Evolutionary conservation across 1,140 invertebrate species (phyloP).

Genomic region (Drosophila lacertosa): DNA sequence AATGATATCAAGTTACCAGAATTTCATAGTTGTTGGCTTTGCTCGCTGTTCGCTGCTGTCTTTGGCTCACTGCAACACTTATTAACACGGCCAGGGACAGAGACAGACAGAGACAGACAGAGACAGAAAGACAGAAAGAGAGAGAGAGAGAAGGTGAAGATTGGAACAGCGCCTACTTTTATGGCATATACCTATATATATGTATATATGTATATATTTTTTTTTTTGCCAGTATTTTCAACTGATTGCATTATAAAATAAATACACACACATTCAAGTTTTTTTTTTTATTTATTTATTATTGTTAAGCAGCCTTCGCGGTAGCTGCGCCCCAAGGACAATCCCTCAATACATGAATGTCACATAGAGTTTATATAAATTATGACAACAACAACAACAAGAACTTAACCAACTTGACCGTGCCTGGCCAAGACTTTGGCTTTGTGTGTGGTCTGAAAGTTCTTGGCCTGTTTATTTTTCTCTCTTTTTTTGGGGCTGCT

Average conservation of each 20-base stretch:
- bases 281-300: slow-evolving; percentile 15
- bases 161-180: slow-evolving; percentile 32
- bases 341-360: slow-evolving; percentile 60
- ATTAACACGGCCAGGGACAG: slow-evolving; percentile 51
- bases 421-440: slow-evolving; percentile 31
- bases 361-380: slow-evolving; percentile 72
- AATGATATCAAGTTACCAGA: slow-evolving; percentile 76
- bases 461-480: slow-evolving; percentile 28
- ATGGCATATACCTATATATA: slow-evolving; percentile 36
- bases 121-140: neutral
- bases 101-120: neutral
- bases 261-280: slow-evolving; percentile 16
- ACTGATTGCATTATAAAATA: slow-evolving; percentile 69
- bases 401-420: slow-evolving; percentile 24
- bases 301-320: slow-evolving; percentile 44
- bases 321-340: slow-evolving; percentile 64
- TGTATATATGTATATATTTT: neutral
- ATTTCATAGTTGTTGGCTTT: slow-evolving; percentile 65
- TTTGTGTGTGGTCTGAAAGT: slow-evolving; percentile 51
- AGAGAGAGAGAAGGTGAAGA: neutral
- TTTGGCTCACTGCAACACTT: slow-evolving; percentile 64
- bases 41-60: slow-evolving; percentile 16
- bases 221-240: slow-evolving; percentile 47
- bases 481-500: slow-evolving; percentile 47
- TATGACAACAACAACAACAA: slow-evolving; percentile 28